Base-by-base conservation (phyloP, 1,140 invertebrate genomes). In the Drosophila obscura region DNA sequence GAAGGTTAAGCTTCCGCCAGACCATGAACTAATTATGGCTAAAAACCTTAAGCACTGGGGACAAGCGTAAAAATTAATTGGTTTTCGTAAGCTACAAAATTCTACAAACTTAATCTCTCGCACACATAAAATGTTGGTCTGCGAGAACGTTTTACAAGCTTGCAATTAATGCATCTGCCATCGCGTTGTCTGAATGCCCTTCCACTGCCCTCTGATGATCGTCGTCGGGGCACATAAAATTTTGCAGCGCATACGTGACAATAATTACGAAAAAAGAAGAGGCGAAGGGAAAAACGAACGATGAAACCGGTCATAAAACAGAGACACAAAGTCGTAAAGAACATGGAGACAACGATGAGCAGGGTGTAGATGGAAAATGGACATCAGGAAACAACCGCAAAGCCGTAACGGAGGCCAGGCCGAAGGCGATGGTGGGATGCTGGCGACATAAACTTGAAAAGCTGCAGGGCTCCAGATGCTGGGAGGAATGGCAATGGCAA, bases 161-260 rank as follows among this genome's bases (percentile, higher is more conserved):
- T 59, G 55, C 39, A 58, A 58, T 58, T 58, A 58, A 66, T 31
- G 41, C 45, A 44, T 58, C 35, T 66, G 46, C 28, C 22, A 19
- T 11, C 28, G 0, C 19, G 19, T 6, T 11, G 1, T 13, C 35
- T 4, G 35, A 48, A 15, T 13, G 19, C 50, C 31, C 13, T 43
- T 19, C 31, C 15, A 35, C 51, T 53, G 31, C 16, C 16, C 16
- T 35, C 19, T 57, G 46, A 56, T 51, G 35, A 51, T 48, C 58
- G 48, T 22, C 24, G 35, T 13, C 11, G 35, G 43, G 9, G 48
- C 44, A 43, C 48, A 58, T 52, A 58, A 58, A 66, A 66, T 66
- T 66, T 58, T 66, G 16, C 63, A 51, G 59, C 55, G 49, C 46
- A 66, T 66, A 61, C 59, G 59, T 44, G 55, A 58, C 63, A 66